Conservation (phyloP, 1,140 invertebrate species). For the Stegodyphus dumicola region DNA sequence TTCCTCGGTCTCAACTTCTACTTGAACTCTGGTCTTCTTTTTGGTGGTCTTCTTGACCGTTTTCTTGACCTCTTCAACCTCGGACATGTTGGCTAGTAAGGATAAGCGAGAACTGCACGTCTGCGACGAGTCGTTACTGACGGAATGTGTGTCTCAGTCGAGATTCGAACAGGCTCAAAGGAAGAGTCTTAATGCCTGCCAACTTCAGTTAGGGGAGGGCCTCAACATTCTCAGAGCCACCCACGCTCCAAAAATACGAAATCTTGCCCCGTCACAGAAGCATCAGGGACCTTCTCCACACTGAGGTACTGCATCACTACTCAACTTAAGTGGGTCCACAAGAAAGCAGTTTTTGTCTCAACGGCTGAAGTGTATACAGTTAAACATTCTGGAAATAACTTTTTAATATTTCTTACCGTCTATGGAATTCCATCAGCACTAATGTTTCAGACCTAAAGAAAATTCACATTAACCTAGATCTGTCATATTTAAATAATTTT, state of each 20-base stretch:
- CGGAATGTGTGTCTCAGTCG: constrained; percentile 47
- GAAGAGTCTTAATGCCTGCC: constrained; percentile 49
- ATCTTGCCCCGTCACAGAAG: constrained; percentile 30
- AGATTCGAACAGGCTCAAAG: constrained; percentile 23
- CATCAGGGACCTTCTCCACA: too few species aligned
- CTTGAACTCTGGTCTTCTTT: constrained; percentile 42
- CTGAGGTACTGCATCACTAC: too few species aligned
- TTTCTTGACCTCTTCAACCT: constrained; percentile 57
- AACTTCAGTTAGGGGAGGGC: constrained; percentile 38
- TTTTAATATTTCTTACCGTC: too few species aligned
- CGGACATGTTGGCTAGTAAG: constrained; percentile 30
- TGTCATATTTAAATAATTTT: too few species aligned
- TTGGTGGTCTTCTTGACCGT: constrained; percentile 40
- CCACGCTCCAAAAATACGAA: constrained; percentile 51
- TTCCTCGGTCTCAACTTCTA: constrained; percentile 51
- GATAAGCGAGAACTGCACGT: constrained; percentile 8
- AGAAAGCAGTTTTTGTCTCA: neutral
- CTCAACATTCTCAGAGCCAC: constrained; percentile 53
- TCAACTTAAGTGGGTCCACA: neutral
- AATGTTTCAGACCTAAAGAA: too few species aligned
- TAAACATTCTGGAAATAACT: too few species aligned
- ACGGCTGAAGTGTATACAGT: too few species aligned
- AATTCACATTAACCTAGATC: too few species aligned
- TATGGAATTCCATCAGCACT: too few species aligned
- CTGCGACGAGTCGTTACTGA: constrained; percentile 32